phyloP scores from a whole-genome alignment of 2,113 vertebrate species.

The Sphyrna mokarran region DNA sequence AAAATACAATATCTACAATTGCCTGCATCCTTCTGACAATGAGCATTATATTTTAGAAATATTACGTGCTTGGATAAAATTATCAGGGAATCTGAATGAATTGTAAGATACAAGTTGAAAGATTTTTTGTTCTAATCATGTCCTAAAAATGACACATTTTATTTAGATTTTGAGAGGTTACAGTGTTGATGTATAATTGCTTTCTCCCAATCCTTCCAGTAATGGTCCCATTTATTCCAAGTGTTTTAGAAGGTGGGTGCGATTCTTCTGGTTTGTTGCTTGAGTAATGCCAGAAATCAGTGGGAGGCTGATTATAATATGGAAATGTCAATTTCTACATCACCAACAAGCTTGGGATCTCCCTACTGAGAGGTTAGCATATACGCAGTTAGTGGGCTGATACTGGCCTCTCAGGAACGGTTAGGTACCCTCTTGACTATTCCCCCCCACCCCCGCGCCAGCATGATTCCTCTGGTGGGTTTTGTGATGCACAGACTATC shows the following conservation, averaged over 20 bases:
- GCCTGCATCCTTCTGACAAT: not conserved
- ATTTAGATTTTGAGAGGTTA: not conserved
- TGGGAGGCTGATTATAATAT: too few relatives aligned
- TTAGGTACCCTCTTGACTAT: too few relatives aligned
- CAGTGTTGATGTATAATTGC: not conserved
- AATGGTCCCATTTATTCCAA: not conserved
- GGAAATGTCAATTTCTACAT: too few relatives aligned
- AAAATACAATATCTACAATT: not conserved
- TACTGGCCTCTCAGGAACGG: too few relatives aligned
- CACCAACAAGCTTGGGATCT: too few relatives aligned
- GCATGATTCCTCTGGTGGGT: too few relatives aligned
- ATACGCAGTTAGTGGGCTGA: too few relatives aligned
- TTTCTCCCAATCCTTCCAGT: not conserved
- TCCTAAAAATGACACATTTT: not conserved
- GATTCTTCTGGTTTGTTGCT: too few relatives aligned
- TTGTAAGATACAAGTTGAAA: not conserved
- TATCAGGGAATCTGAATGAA: not conserved
- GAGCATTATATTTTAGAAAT: not conserved
- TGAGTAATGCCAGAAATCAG: too few relatives aligned
- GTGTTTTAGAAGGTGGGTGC: not conserved
- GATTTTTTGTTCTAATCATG: not conserved
- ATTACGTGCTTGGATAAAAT: not conserved
- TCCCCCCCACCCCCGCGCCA: too few relatives aligned
- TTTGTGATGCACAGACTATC: too few relatives aligned
- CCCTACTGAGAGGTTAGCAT: too few relatives aligned